Conservation (phyloP, 1,140 invertebrate genomes). For the Drosophila quadrilineata region DNA sequence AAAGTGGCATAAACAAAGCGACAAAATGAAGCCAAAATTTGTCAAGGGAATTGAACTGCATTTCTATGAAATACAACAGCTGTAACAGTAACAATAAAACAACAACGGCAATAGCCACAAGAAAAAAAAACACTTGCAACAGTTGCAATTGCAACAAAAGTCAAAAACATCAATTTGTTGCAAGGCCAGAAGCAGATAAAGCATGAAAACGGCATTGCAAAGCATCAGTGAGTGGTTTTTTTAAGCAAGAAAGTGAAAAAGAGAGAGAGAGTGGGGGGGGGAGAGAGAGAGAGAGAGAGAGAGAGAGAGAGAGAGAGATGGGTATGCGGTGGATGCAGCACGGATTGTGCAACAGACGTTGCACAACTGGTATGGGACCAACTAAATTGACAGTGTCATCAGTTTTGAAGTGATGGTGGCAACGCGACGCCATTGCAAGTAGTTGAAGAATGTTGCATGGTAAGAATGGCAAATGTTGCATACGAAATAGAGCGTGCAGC, state of each 20-base stretch:
- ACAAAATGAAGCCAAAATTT: constrained; percentile 66
- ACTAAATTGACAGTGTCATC: constrained; percentile 71
- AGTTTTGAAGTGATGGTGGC: constrained; percentile 58
- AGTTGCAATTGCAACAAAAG: constrained; percentile 14
- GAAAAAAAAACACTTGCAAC: not conserved
- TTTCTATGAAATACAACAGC: constrained; percentile 19
- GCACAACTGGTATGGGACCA: constrained; percentile 15
- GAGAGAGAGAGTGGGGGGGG: not conserved
- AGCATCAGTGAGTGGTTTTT: constrained; percentile 32
- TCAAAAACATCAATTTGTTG: constrained; percentile 55
- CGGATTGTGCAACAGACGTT: not conserved
- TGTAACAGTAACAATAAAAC: not conserved
- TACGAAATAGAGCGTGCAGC: not conserved
- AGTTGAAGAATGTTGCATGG: not conserved
- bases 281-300: not conserved
- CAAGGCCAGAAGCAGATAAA: constrained; percentile 62
- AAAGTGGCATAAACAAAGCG: constrained; percentile 23
- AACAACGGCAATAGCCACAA: not conserved
- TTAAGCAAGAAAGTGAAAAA: no score
- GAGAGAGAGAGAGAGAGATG: not conserved
- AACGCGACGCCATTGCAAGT: constrained; percentile 6
- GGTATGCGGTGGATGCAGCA: not conserved
- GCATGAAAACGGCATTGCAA: constrained; percentile 66
- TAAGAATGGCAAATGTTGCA: not conserved
- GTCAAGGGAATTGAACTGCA: constrained; percentile 70